phyloP scores from a whole-genome alignment of 2,113 vertebrate species.

The Macrotis lagotis region DNA sequence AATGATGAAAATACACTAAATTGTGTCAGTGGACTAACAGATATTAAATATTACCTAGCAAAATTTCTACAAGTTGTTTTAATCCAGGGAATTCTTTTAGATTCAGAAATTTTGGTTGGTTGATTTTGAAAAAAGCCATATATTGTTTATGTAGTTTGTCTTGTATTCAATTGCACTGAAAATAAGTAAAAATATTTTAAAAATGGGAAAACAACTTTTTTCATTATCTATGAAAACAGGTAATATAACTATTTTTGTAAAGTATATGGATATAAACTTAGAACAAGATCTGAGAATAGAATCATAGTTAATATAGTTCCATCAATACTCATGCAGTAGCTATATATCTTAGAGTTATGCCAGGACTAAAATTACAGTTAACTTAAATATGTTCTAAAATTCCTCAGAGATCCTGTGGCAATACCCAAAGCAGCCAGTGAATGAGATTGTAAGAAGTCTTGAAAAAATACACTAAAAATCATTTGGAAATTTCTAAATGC shows the following conservation, averaged over 20 bases:
- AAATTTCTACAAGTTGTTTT: slow-evolving; percentile 78
- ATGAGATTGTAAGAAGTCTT: neutral
- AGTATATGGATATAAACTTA: slow-evolving; percentile 62
- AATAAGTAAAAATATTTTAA: slow-evolving; percentile 59
- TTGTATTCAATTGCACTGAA: slow-evolving; percentile 78
- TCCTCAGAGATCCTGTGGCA: slow-evolving; percentile 27
- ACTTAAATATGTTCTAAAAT: slow-evolving; percentile 48
- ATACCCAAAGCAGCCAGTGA: slow-evolving; percentile 27
- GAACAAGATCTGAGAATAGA: slow-evolving; percentile 58
- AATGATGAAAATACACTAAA: neutral
- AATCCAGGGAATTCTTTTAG: slow-evolving; percentile 74
- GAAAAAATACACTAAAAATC: neutral
- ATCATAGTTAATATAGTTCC: slow-evolving; percentile 45
- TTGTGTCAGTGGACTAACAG: slow-evolving; percentile 69
- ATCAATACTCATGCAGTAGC: neutral
- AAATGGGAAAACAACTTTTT: neutral
- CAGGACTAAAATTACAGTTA: slow-evolving; percentile 44
- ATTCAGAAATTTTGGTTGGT: slow-evolving; percentile 76
- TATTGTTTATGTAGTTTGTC: slow-evolving; percentile 79
- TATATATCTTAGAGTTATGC: neutral
- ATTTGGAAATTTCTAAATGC: neutral
- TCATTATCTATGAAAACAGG: slow-evolving; percentile 82
- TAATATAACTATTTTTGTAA: slow-evolving; percentile 68
- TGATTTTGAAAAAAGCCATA: slow-evolving; percentile 82
- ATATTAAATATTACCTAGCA: slow-evolving; percentile 80